Percentiles rank a stretch among this genome's conserved stretches.
phyloP scores from a whole-genome alignment of 1,140 invertebrate species.

The Caenorhabditis inopinata region DNA sequence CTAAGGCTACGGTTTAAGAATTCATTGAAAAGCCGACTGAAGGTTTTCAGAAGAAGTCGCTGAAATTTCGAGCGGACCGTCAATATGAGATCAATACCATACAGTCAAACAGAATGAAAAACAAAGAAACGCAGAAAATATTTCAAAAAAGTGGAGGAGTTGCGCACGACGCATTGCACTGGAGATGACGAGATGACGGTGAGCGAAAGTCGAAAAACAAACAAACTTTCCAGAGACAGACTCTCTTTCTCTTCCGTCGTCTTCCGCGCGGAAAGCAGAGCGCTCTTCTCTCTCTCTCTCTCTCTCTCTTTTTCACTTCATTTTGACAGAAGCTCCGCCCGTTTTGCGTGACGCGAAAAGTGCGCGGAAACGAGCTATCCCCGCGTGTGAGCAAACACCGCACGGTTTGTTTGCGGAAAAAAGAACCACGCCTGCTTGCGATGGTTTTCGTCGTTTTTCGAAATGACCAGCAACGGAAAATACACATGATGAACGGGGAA shows the following conservation, averaged over 20 bases:
- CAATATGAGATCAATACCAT: too few species aligned
- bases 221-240: conserved; percentile 27
- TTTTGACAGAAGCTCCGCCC: not conserved
- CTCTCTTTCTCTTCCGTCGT: not conserved
- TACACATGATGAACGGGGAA: not conserved
- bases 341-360: conserved; percentile 27
- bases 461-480: conserved; percentile 6
- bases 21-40: too few species aligned
- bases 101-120: not conserved
- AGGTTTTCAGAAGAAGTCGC: too few species aligned
- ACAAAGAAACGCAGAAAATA: not conserved
- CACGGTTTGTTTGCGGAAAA: conserved; percentile 21
- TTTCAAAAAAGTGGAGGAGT: conserved; percentile 19
- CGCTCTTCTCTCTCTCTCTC: not conserved
- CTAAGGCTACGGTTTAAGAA: too few species aligned
- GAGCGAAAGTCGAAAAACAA: conserved; percentile 31
- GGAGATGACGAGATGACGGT: conserved; percentile 21
- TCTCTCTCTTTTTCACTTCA: too few species aligned
- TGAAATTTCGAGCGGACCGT: too few species aligned
- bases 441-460: conserved; percentile 13
- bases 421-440: not conserved
- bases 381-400: conserved; percentile 30
- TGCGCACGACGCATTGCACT: conserved; percentile 10
- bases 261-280: conserved; percentile 24
- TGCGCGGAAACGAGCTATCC: conserved; percentile 18